phyloP scores from a whole-genome alignment of 2,888 invertebrate genomes.

The Rhamphomyia laevipes region DNA sequence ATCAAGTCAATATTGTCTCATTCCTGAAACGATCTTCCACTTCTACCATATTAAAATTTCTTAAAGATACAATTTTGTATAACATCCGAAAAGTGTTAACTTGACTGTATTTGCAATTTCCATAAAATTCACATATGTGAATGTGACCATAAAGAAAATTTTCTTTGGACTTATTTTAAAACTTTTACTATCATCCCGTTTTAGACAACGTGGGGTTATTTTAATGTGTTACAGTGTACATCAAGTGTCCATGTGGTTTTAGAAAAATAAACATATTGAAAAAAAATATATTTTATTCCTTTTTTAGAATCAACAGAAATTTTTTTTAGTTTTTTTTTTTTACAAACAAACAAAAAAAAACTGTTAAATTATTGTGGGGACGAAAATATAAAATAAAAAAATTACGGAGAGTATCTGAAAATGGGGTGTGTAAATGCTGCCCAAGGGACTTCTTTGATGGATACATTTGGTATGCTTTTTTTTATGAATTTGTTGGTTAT shows the following conservation, averaged over 20 bases:
- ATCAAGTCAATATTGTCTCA: too few relatives aligned
- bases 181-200: too few relatives aligned
- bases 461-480: slow-evolving; percentile 21
- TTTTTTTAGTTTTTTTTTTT: too few relatives aligned
- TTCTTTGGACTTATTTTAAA: slow-evolving; percentile 7
- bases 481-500: too few relatives aligned
- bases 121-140: slow-evolving; percentile 7
- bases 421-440: slow-evolving; percentile 36
- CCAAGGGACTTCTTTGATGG: slow-evolving; percentile 35
- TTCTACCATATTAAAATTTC: too few relatives aligned
- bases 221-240: slow-evolving; percentile 7
- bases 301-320: too few relatives aligned
- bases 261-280: neutral
- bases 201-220: neutral
- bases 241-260: slow-evolving; percentile 10
- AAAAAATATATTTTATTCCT: too few relatives aligned
- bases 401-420: slow-evolving; percentile 19
- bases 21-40: too few relatives aligned
- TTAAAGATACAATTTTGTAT: too few relatives aligned
- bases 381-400: neutral
- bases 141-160: slow-evolving; percentile 13
- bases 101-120: slow-evolving; percentile 18
- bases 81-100: slow-evolving; percentile 13
- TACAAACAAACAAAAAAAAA: too few relatives aligned
- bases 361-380: neutral